phyloP scores from a whole-genome alignment of 1,140 invertebrate species.

The Stenopsyche tienmushanensis region DNA sequence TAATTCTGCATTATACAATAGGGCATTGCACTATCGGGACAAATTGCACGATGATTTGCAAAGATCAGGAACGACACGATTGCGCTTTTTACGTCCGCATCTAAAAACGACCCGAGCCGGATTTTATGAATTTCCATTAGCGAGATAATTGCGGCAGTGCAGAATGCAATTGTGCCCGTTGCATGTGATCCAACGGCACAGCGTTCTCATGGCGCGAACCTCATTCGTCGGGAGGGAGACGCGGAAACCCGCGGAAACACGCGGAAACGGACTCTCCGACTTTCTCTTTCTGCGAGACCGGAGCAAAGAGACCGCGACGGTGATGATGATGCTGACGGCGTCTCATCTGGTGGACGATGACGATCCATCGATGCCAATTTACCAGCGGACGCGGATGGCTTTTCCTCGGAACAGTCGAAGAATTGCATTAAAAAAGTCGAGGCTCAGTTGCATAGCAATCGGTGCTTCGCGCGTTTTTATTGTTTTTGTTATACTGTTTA shows the following conservation, averaged over 20 bases:
- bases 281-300: conserved; percentile 6
- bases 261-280: conserved; percentile 4
- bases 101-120: not conserved
- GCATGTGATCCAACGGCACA: no score
- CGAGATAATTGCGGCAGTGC: not conserved
- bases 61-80: not conserved
- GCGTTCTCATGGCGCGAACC: no score
- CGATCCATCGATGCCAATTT: no score
- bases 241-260: not conserved
- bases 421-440: no score
- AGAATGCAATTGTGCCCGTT: not conserved
- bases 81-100: not conserved
- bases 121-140: not conserved
- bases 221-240: not conserved
- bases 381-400: no score
- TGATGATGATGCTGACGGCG: no score
- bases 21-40: not conserved
- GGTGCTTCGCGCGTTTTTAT: no score
- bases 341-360: no score
- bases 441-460: no score
- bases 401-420: no score
- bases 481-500: no score
- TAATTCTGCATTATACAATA: not conserved
- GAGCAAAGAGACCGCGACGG: no score
- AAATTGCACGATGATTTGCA: not conserved